Evolutionary conservation across 1,140 invertebrate genomes (phyloP).

Genomic region (Drosophila athabasca): DNA sequence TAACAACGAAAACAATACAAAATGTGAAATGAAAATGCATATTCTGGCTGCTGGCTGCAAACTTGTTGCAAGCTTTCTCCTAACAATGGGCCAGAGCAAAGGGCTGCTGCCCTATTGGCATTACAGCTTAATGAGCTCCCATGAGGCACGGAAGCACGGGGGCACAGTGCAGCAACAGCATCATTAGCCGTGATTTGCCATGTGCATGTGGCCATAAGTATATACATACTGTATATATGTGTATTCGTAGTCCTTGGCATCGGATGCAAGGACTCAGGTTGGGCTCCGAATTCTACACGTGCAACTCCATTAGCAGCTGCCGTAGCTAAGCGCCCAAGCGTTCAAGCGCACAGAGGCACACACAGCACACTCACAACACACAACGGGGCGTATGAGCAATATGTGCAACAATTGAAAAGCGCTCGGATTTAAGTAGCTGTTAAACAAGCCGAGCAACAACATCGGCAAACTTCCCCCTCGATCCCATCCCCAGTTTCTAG

Average conservation of each 20-base stretch:
- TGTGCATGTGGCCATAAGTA: conserved; percentile 7
- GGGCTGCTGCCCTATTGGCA: conserved; percentile 47
- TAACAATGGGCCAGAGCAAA: conserved; percentile 16
- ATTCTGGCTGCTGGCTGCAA: conserved; percentile 33
- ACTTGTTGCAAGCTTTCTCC: conserved; percentile 35
- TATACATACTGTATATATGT: neutral
- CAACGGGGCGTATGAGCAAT: conserved; percentile 69
- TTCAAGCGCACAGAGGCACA: conserved; percentile 7
- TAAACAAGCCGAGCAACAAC: conserved; percentile 57
- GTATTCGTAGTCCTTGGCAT: conserved; percentile 32
- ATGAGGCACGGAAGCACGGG: conserved; percentile 21
- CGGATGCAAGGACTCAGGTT: neutral
- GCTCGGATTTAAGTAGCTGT: conserved; percentile 67
- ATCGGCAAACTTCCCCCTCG: conserved; percentile 12
- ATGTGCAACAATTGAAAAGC: conserved; percentile 62
- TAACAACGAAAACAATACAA: conserved; percentile 57
- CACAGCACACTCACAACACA: conserved; percentile 26
- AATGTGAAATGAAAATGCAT: conserved; percentile 50
- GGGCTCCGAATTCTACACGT: conserved; percentile 33
- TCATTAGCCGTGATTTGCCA: conserved; percentile 58
- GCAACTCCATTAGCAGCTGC: conserved; percentile 57
- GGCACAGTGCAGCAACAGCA: conserved; percentile 28
- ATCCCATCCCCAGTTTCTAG: neutral
- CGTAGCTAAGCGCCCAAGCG: conserved; percentile 32
- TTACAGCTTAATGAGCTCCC: conserved; percentile 63